Evolutionary conservation across 2,113 vertebrate genomes (phyloP).

Genomic region (Pogona vitticeps): DNA sequence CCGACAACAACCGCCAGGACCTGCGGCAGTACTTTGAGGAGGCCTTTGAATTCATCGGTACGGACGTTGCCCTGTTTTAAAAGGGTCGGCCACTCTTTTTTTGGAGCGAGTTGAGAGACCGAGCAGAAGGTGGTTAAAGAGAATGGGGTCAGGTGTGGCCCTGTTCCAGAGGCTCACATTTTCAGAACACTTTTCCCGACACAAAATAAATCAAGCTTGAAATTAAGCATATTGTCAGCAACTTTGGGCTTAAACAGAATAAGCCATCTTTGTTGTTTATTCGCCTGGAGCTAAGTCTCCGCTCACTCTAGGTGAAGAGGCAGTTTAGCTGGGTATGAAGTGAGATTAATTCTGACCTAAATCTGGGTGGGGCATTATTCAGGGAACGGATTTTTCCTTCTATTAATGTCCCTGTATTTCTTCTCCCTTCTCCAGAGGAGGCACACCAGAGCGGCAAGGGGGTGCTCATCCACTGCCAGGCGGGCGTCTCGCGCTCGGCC

Average conservation of each 20-base stretch:
- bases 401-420: too few species aligned
- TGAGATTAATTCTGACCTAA: not conserved
- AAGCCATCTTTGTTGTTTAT: too few species aligned
- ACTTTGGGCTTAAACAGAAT: not conserved
- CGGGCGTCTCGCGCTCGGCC: slow-evolving; percentile 85
- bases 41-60: slow-evolving; percentile 87
- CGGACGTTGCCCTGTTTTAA: not conserved
- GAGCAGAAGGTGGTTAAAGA: too few species aligned
- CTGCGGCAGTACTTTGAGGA: slow-evolving; percentile 88
- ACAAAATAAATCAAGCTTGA: too few species aligned
- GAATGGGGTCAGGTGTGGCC: too few species aligned
- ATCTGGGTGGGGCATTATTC: too few species aligned
- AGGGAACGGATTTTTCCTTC: not conserved
- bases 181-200: too few species aligned
- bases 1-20: slow-evolving; percentile 88
- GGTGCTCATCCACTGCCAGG: slow-evolving; percentile 87
- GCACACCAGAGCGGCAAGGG: slow-evolving; percentile 84
- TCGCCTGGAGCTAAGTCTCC: not conserved
- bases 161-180: too few species aligned
- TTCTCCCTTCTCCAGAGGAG: slow-evolving; percentile 75
- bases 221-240: not conserved
- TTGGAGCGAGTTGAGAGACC: too few species aligned
- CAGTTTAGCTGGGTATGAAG: too few species aligned
- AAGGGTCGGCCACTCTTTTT: too few species aligned
- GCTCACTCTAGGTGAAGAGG: not conserved